Evolutionary conservation across 2,113 vertebrate species (phyloP).

Genomic region (Trogon surrucura): DNA sequence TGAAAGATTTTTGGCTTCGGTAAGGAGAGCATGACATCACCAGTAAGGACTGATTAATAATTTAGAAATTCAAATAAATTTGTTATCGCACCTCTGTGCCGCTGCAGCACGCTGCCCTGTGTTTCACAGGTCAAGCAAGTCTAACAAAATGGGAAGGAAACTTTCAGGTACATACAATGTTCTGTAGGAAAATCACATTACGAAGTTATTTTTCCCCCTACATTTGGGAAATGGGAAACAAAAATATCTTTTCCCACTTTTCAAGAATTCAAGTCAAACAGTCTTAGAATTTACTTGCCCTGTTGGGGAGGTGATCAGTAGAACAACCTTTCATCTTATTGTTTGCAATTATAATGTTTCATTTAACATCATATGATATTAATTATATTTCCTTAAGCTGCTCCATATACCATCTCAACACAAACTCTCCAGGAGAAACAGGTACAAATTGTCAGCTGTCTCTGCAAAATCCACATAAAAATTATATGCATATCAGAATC

Average conservation of each 20-base stretch:
- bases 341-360: conserved; percentile 66
- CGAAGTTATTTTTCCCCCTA: not conserved
- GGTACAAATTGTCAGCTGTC: conserved; percentile 18
- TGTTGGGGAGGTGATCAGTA: conserved; percentile 40
- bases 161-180: not conserved
- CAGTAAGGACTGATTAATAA: not conserved
- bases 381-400: conserved; percentile 67
- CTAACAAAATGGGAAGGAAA: not conserved
- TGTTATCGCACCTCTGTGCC: not conserved
- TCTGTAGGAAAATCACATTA: conserved; percentile 40
- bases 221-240: conserved; percentile 32
- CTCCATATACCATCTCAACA: conserved; percentile 47
- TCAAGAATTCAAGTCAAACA: conserved; percentile 11
- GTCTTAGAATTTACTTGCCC: conserved; percentile 50
- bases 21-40: not conserved
- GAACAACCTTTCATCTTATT: conserved; percentile 50
- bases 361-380: not conserved
- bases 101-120: not conserved
- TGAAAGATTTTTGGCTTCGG: not conserved
- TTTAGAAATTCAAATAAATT: not conserved
- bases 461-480: conserved; percentile 63
- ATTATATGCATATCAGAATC: not conserved
- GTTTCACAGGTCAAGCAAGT: not conserved
- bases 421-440: conserved; percentile 51
- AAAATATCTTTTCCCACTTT: conserved; percentile 3